A percentile compares a stretch with the other conserved stretches of the same genome.
These are phyloP conservation scores for Ephestia elutella DNA, from an alignment of 1,140 invertebrate genomes.

Conservation along the genomic window DNA sequence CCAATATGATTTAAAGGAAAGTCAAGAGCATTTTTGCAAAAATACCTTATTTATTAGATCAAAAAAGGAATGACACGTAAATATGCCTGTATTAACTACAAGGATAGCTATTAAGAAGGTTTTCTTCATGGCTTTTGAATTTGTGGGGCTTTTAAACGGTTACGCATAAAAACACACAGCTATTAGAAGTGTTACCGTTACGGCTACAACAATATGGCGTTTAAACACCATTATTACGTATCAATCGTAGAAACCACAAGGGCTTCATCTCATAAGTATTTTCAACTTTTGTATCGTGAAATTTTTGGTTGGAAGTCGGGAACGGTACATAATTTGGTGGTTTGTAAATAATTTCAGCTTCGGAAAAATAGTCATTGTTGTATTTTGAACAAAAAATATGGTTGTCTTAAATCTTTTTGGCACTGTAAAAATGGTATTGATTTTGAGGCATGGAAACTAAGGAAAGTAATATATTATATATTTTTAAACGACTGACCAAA, in stretches of 20 bases:
- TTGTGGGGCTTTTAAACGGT: conserved; percentile 9
- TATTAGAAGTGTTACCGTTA: conserved; percentile 59
- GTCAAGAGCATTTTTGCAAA: no score
- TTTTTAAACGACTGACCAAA: no score
- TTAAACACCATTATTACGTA: conserved; percentile 66
- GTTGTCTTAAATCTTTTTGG: no score
- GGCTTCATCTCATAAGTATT: conserved; percentile 52
- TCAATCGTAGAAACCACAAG: conserved; percentile 65
- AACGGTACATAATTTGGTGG: conserved; percentile 44
- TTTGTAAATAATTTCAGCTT: conserved; percentile 20
- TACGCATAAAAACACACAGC: conserved; percentile 38
- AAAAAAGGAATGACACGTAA: no score
- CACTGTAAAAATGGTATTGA: no score
- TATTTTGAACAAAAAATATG: no score
- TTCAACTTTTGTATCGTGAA: conserved; percentile 61
- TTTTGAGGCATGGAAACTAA: no score
- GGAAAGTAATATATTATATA: no score
- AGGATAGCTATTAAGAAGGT: not conserved
- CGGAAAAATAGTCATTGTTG: no score
- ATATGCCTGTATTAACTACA: no score
- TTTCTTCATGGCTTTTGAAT: conserved; percentile 3
- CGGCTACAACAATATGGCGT: conserved; percentile 48
- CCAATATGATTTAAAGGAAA: no score
- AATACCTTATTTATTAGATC: no score
- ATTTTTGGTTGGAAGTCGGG: conserved; percentile 33